These are phyloP conservation scores for Ispidina picta DNA, from an alignment of 2,797 vertebrate species.

Conservation along the genomic window DNA sequence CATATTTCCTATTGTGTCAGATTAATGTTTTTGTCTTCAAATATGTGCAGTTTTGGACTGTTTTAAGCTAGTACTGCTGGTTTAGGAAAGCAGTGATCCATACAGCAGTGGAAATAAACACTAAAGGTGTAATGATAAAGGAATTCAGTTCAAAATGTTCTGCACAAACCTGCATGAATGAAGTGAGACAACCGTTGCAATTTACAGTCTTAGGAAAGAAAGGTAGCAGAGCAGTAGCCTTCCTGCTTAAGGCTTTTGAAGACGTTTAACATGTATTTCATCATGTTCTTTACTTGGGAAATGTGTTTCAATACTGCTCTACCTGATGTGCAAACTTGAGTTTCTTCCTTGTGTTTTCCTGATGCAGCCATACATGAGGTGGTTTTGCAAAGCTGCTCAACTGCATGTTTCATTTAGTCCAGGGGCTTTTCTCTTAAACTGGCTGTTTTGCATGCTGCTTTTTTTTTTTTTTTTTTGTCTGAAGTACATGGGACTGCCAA, in stretches of 20 bases:
- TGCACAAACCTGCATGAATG: not conserved
- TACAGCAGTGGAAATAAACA: conserved; percentile 5
- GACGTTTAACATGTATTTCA: not conserved
- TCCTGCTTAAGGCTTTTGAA: not conserved
- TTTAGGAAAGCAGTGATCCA: not conserved
- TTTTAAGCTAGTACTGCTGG: not conserved
- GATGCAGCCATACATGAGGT: not conserved
- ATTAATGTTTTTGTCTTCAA: not conserved
- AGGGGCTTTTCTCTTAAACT: conserved; percentile 8
- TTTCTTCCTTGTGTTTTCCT: not conserved
- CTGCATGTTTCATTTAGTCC: not conserved
- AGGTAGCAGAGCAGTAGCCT: not conserved
- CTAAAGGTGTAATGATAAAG: not conserved
- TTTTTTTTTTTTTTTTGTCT: not conserved
- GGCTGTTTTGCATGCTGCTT: not conserved
- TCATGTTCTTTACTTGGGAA: not conserved
- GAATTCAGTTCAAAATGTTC: conserved; percentile 2
- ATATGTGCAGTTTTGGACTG: not conserved
- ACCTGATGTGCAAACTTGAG: not conserved
- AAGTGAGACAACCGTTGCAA: not conserved
- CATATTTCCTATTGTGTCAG: not conserved
- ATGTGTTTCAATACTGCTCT: not conserved
- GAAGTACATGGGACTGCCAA: not conserved
- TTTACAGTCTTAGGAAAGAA: not conserved
- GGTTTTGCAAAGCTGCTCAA: not conserved